phyloP scores from a whole-genome alignment of 2,113 vertebrate species.

The Dryoscopus gambensis region DNA sequence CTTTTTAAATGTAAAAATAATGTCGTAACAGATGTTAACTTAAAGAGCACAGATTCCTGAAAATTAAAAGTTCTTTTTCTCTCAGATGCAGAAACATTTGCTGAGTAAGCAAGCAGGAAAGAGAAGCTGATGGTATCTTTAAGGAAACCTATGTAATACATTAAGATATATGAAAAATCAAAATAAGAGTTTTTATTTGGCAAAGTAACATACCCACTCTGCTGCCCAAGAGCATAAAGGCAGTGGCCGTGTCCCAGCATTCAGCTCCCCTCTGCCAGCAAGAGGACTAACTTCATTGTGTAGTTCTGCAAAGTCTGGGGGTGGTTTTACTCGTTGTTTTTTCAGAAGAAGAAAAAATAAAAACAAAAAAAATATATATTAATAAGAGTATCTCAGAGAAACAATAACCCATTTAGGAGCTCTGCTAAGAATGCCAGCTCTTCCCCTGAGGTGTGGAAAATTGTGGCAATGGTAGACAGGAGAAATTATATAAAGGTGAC shows the following conservation, averaged over 20 bases:
- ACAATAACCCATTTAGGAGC: neutral
- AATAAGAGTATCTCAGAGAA: neutral
- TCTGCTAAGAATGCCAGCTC: constrained; percentile 23
- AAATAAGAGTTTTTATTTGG: neutral
- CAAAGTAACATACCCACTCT: neutral
- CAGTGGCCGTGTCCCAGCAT: neutral
- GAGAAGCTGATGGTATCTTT: neutral
- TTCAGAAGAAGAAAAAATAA: neutral
- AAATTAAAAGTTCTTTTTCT: constrained; percentile 6
- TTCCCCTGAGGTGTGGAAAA: constrained; percentile 37
- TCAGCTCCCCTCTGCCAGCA: neutral
- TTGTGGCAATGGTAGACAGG: neutral
- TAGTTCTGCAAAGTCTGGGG: neutral
- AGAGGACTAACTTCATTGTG: neutral
- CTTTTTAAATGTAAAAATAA: constrained; percentile 1
- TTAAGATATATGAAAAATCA: neutral
- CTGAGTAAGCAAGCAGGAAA: neutral
- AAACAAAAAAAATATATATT: neutral
- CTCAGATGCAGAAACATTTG: neutral
- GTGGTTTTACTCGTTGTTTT: neutral
- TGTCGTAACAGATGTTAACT: constrained; percentile 6
- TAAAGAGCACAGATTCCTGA: neutral
- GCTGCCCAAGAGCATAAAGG: constrained; percentile 1
- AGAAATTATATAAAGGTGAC: constrained; percentile 48
- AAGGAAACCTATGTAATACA: neutral